Base-by-base conservation (phyloP, 2,113 vertebrate genomes). In the Copsychus sechellarum region DNA sequence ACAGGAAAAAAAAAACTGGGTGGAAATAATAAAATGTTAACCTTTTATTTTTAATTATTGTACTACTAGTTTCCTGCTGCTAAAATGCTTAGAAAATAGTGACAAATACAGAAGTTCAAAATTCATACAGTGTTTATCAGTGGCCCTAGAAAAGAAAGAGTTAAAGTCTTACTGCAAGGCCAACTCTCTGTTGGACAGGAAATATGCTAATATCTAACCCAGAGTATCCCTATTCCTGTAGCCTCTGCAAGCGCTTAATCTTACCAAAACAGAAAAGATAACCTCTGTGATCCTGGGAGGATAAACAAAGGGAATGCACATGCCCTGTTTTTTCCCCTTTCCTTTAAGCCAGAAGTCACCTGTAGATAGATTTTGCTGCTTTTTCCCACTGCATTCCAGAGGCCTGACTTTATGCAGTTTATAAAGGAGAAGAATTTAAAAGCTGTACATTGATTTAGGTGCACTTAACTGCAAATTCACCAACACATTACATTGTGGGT, bases 151-250 rank as follows among this genome's bases (percentile, higher is more conserved):
- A 95, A 71, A 76, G 31, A 69, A 91, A 71, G 77, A 67, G 77
- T 92, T 93, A 82, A 91, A 91, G 15, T 34, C 36, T 76, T 56
- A 89, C 22, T 67, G 57, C 70, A 79, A 71, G n/a, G 61, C 24
- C 40, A 87, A 69, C 18, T 89, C 56, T 65, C n/a, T 79, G 70
- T 60, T 0, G 0, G 61, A 60, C 36, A 50, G 38, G 76, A 90
- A 96, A 86, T 74, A 80, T 71, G 80, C 82, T 67, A 95, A 91
- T 74, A 66, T 25, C n/a, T 62, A 92, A 92, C 80, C 80, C 53
- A 20, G 60, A 71, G 72, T 43, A 84, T 42, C 29, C 56, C 56
- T 73, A 23, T 38, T 80, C 48, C 60, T 64, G 56, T 50, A 92
- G 69, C 88, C 81, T 84, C 85, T 76, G 67, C 88, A 90, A 95